phyloP scores from a whole-genome alignment of 1,140 invertebrate species.

The Uloborus diversus region DNA sequence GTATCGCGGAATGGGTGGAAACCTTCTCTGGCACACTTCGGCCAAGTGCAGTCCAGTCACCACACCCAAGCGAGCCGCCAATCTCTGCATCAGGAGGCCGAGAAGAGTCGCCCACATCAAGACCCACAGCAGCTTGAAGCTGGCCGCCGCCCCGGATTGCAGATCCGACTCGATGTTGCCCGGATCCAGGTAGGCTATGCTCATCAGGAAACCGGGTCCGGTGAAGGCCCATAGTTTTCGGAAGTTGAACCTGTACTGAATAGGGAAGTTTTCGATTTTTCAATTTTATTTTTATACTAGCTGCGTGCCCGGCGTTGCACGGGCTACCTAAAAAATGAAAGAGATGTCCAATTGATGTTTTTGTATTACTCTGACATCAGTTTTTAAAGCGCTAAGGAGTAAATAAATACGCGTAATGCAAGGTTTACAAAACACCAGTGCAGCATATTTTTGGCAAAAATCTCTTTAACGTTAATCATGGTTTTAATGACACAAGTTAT shows the following conservation, averaged over 20 bases:
- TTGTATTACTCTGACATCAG: no score
- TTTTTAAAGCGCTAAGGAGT: no score
- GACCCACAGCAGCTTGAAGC: constrained; percentile 81
- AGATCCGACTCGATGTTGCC: constrained; percentile 94
- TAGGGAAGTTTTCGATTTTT: no score
- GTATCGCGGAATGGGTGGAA: constrained; percentile 79
- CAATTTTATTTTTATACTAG: no score
- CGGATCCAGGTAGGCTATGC: constrained; percentile 92
- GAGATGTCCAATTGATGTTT: no score
- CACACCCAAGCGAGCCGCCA: constrained; percentile 84
- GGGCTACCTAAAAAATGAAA: no score
- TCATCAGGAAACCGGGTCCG: constrained; percentile 92
- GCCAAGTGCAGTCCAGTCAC: constrained; percentile 85
- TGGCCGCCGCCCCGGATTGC: constrained; percentile 80
- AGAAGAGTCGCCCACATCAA: constrained; percentile 84
- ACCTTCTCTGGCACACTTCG: constrained; percentile 83
- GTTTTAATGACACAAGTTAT: no score
- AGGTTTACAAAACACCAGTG: no score
- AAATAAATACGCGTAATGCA: no score
- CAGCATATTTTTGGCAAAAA: no score
- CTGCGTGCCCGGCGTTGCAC: no score
- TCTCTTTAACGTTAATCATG: no score
- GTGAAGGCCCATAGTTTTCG: constrained; percentile 93
- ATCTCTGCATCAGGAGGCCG: constrained; percentile 85
- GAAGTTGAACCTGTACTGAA: constrained; percentile 77